Evolutionary conservation across 2,797 vertebrate species (phyloP).

Genomic region (Discoglossus pictus): DNA sequence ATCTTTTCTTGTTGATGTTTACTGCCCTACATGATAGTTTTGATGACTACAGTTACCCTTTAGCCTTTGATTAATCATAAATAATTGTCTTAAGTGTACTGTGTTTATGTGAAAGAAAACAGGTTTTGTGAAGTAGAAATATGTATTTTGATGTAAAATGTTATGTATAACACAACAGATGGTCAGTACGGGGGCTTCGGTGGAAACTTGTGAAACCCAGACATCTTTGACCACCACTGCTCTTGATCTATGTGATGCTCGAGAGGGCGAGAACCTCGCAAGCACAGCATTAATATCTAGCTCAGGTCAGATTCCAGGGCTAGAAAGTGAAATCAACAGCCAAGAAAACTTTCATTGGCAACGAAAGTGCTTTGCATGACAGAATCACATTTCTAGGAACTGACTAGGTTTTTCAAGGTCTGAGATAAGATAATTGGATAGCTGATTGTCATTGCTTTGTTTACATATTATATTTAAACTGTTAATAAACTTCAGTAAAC

Average conservation of each 20-base stretch:
- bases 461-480: slow-evolving; percentile 46
- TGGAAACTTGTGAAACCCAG: too few species aligned
- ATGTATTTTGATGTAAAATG: too few species aligned
- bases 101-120: too few species aligned
- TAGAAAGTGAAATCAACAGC: slow-evolving; percentile 65
- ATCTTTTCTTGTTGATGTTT: too few species aligned
- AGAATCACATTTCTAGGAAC: slow-evolving; percentile 63
- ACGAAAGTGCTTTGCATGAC: slow-evolving; percentile 69
- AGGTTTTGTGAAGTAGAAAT: too few species aligned
- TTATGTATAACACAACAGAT: too few species aligned
- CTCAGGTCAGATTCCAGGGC: slow-evolving; percentile 69
- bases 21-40: too few species aligned
- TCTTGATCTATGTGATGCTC: slow-evolving; percentile 63
- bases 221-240: too few species aligned
- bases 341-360: slow-evolving; percentile 72
- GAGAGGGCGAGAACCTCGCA: slow-evolving; percentile 62
- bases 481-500: slow-evolving; percentile 31
- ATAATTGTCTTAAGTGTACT: too few species aligned
- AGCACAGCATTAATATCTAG: slow-evolving; percentile 70
- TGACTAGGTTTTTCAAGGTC: slow-evolving; percentile 63
- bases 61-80: too few species aligned
- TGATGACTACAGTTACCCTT: too few species aligned
- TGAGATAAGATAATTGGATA: slow-evolving; percentile 68
- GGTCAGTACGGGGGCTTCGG: too few species aligned
- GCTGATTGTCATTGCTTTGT: slow-evolving; percentile 52